phyloP scores from a whole-genome alignment of 2,113 vertebrate species.

The Vidua chalybeata region DNA sequence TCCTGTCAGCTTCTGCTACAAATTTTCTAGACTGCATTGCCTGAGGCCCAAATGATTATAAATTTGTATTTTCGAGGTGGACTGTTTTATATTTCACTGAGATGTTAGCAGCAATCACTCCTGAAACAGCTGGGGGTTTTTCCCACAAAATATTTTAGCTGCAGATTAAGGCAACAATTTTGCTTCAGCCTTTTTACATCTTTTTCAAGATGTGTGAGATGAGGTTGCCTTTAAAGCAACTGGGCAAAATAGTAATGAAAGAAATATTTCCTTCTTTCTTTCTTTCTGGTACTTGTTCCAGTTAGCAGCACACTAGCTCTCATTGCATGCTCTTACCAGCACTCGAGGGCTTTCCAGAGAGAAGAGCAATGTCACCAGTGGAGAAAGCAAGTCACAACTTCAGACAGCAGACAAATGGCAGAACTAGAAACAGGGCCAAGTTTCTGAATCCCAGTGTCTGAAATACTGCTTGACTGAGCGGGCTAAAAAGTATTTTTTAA shows the following conservation, averaged over 20 bases:
- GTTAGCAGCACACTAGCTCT: background rate
- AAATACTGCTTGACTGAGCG: background rate
- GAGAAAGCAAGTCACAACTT: background rate
- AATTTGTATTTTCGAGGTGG: background rate
- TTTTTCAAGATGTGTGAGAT: background rate
- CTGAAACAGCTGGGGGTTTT: background rate
- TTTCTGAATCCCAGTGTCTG: background rate
- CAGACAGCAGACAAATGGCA: background rate
- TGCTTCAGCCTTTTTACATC: background rate
- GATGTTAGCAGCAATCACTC: background rate
- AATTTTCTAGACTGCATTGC: background rate
- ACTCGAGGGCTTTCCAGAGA: background rate
- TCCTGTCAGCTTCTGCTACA: slow-evolving; percentile 20
- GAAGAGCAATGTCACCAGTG: background rate
- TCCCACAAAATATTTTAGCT: background rate
- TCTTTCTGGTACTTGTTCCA: background rate
- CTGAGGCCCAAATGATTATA: background rate
- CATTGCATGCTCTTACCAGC: background rate
- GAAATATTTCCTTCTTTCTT: background rate
- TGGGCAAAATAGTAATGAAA: background rate
- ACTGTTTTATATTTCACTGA: background rate
- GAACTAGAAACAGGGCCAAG: background rate
- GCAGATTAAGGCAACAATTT: background rate
- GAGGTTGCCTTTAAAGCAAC: background rate
- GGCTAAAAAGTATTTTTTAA: background rate